Percentiles rank a stretch among this genome's conserved stretches.
Conservation (phyloP, 53 echinoderm and acorn worm species). For the Paracentrotus lividus region DNA sequence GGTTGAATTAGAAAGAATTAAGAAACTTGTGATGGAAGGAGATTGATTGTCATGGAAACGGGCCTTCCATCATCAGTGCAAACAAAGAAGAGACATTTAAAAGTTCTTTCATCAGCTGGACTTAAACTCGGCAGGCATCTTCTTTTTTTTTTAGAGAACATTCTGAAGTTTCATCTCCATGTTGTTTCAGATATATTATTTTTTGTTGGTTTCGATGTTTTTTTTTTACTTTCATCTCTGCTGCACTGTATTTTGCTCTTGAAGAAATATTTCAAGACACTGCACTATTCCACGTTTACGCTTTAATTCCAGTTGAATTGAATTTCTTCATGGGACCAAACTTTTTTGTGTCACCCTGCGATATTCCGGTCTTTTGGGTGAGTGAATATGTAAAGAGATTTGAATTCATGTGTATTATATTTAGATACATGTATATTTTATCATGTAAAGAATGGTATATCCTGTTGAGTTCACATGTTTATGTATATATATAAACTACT, state of each 20-base stretch:
- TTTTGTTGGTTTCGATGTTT: too few relatives aligned
- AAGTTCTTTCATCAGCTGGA: slow-evolving; percentile 33
- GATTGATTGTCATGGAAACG: slow-evolving; percentile 61
- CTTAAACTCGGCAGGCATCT: neutral
- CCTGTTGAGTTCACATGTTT: neutral
- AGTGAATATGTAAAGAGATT: slow-evolving; percentile 4
- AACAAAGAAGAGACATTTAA: neutral
- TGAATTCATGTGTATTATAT: slow-evolving; percentile 37
- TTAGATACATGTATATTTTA: slow-evolving; percentile 48
- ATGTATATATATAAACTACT: slow-evolving; percentile 18
- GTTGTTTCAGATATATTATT: neutral
- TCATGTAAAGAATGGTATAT: slow-evolving; percentile 22
- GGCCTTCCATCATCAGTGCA: neutral
- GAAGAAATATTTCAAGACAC: neutral
- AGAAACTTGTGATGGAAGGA: slow-evolving; percentile 82
- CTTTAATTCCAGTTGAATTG: neutral
- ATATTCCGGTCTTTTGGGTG: neutral
- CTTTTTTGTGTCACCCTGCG: neutral
- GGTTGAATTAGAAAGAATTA: slow-evolving; percentile 92
- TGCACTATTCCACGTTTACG: neutral
- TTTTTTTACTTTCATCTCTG: slow-evolving; percentile 41
- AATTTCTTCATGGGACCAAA: slow-evolving; percentile 32
- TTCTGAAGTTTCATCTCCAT: neutral
- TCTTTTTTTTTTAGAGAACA: slow-evolving; percentile 17
- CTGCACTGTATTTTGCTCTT: neutral